phyloP scores from a whole-genome alignment of 2,888 invertebrate genomes.

The Platerodrilus igneus region DNA sequence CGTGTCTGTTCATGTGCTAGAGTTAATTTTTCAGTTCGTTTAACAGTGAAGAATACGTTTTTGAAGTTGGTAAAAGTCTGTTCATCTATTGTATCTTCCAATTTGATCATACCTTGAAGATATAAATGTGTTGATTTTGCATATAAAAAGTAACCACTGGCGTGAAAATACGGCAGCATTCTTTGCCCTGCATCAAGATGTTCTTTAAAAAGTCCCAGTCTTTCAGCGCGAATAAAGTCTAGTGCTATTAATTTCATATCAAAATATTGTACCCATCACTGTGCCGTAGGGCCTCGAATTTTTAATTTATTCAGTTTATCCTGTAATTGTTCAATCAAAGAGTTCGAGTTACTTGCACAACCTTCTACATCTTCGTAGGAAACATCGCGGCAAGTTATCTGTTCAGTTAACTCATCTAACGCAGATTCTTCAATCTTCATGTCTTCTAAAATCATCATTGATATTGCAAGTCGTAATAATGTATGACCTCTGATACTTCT shows the following conservation, averaged over 20 bases:
- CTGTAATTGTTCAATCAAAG: slow-evolving; percentile 8
- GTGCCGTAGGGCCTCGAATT: slow-evolving; percentile 29
- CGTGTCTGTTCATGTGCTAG: too few relatives aligned
- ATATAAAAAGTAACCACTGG: slow-evolving; percentile 39
- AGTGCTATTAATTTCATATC: slow-evolving; percentile 36
- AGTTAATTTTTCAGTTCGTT: too few relatives aligned
- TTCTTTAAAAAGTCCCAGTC: slow-evolving; percentile 27
- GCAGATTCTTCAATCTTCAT: slow-evolving; percentile 18
- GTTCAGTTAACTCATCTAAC: slow-evolving; percentile 29
- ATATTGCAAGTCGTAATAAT: slow-evolving; percentile 8
- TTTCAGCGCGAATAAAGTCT: slow-evolving; percentile 34
- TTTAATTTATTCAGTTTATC: slow-evolving; percentile 26
- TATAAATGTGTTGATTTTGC: slow-evolving; percentile 35
- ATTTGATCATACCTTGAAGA: too few relatives aligned
- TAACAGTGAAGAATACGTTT: too few relatives aligned
- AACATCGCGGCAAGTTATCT: slow-evolving; percentile 30
- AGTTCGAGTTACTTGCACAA: slow-evolving; percentile 17
- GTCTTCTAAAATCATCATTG: slow-evolving; percentile 27
- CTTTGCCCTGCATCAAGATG: slow-evolving; percentile 34
- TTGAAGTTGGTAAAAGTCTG: too few relatives aligned
- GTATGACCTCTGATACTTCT: slow-evolving; percentile 19
- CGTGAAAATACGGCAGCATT: slow-evolving; percentile 42
- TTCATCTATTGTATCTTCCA: too few relatives aligned
- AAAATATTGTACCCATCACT: slow-evolving; percentile 40
- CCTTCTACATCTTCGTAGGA: slow-evolving; percentile 28